phyloP scores from a whole-genome alignment of 2,888 invertebrate species.

The Agrochola lota region DNA sequence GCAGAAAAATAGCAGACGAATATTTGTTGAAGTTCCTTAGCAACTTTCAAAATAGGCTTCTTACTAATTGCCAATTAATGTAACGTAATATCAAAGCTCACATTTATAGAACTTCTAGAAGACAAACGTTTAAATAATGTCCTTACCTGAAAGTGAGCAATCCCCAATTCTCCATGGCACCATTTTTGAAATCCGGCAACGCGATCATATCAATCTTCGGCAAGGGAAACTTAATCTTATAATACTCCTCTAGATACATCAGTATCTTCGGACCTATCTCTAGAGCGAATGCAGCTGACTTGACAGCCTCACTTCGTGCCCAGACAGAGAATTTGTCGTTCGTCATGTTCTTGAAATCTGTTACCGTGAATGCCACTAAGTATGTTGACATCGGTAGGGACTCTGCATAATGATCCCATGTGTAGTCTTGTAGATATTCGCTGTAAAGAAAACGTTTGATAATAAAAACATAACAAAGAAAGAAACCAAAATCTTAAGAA shows the following conservation, averaged over 20 bases:
- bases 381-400: conserved; percentile 97
- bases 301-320: conserved; percentile 92
- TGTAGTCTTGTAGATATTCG: conserved; percentile 90
- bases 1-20: not conserved
- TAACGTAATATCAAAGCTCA: not conserved
- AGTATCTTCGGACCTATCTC: conserved; percentile 94
- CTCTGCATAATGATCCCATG: conserved; percentile 94
- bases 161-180: conserved; percentile 98
- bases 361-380: conserved; percentile 95
- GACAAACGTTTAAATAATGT: no score
- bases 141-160: conserved; percentile 93
- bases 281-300: conserved; percentile 94
- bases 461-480: not conserved
- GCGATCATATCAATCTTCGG: conserved; percentile 98
- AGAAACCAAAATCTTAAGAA: no score
- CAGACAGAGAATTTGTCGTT: conserved; percentile 92
- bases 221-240: conserved; percentile 94
- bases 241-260: conserved; percentile 93
- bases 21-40: not conserved
- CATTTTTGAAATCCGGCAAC: conserved; percentile 96
- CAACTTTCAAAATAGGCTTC: not conserved
- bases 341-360: conserved; percentile 92
- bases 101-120: not conserved
- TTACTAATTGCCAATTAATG: conserved; percentile 9
- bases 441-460: conserved; percentile 80